Evolutionary conservation across 2,888 invertebrate genomes (phyloP), one percentile per base, ranked within the genome.

Genomic region (Lochmaea capreae): DNA sequence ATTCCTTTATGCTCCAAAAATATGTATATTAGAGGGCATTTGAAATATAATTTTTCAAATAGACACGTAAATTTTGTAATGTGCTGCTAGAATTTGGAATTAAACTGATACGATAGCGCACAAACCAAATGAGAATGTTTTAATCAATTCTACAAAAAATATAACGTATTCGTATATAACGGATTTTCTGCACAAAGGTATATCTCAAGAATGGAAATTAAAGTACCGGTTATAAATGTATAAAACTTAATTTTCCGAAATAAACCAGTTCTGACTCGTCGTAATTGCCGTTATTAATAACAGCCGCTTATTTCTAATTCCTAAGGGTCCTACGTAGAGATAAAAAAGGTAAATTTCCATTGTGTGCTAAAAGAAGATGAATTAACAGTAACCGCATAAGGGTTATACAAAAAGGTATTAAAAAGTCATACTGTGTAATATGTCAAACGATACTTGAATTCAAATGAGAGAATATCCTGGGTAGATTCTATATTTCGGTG

Each of bases 231-330:
- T 70, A 73, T 73, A 62, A 73, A 70, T 68, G 73, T 33, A 65
- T 70, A 62, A 65, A 73, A 70, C 68, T 67, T 61, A 67, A 74
- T 74, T 74, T 68, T 57, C 14, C 46, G 68, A 65, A 72, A 65
- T 72, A 57, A 72, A 67, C 75, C 72, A 71, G 72, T 70, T 73
- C 65, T 65, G 66, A 73, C 65, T 62, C 67, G 67, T 66, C 54
- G 73, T 76, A 73, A 76, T 76, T 76, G 71, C 73, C 49, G 72
- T 73, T 76, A 73, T 68, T 76, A 73, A 76, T 74, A 71, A 74
- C 71, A 54, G 22, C 26, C 58, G 68, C 65, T 68, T 65, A 71
- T 74, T 71, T 71, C 66, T 71, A 57, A 71, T 71, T 65, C 66
- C 67, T 71, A 52, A 57, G 65, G 54, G 71, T 57, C 67, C 59